Evolutionary conservation across 2,797 vertebrate species (phyloP), one percentile per base, ranked within the genome.

Genomic region (Paguma larvata): DNA sequence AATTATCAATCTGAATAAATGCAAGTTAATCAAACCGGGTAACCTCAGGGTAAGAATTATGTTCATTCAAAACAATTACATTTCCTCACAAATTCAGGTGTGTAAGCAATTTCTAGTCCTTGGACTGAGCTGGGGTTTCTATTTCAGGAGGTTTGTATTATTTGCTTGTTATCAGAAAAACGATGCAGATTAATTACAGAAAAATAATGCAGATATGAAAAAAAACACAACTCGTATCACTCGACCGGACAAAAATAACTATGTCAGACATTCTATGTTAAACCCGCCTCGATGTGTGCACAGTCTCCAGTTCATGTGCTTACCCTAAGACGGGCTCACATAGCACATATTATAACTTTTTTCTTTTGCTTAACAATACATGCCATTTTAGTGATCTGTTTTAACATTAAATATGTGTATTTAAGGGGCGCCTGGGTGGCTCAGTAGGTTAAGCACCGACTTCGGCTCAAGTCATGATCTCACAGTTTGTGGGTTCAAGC

Each of bases 381-480:
- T 23, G 5, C 9, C 18, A 80, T 85, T 82, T 91, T 92, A 77
- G 91, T 92, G 84, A 80, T 12, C 68, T 88, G 89, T 48, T 78
- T 95, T 87, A 83, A 56, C 48, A 86, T 93, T 53, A 93, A 96
- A 23, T 83, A 86, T 34, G 53, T 38, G 79, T 77, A 41, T 53
- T 79, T 77, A 77, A 75, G 21, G 56, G 56, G 56, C 21, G 9
- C 56, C 16, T 59, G 21, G 8, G 56, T 59, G 56, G 21, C 56
- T 59, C 56, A 59, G 21, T 21, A 23, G 56, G 21, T 59, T 59
- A 59, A 59, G 56, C 21, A 1, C 56, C 8, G 8, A 59, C 21
- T 59, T 59, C 21, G 7, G 56, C 56, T 59, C 56, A 23, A 21
- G 56, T 23, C 56, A 23, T 59, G 56, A 59, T 59, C 56, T 59